Evolutionary conservation across 2,113 vertebrate species (phyloP).

Genomic region (Dinomys branickii): DNA sequence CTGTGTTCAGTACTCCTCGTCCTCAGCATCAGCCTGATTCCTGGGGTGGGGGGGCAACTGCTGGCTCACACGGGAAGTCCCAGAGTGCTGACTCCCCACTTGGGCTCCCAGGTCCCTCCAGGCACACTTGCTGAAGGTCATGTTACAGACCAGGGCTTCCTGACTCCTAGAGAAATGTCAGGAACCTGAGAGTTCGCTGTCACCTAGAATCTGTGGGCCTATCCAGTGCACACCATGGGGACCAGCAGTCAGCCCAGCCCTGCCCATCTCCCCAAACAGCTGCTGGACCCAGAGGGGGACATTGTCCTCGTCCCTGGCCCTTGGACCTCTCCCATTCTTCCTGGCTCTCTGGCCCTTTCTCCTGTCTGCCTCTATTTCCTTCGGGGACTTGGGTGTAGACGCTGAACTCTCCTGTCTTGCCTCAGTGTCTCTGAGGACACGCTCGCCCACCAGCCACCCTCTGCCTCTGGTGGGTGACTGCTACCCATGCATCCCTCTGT

Average conservation of each 20-base stretch:
- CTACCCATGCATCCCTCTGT: neutral
- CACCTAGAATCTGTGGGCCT: neutral
- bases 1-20: neutral
- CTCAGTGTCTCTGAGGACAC: neutral
- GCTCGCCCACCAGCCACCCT: neutral
- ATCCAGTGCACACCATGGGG: neutral
- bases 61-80: neutral
- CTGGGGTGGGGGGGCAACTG: neutral
- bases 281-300: neutral
- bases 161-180: neutral
- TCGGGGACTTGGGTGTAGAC: neutral
- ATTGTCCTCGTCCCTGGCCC: neutral
- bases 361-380: constrained; percentile 50
- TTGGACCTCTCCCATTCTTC: neutral
- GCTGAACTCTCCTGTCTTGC: neutral
- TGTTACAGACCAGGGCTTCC: neutral
- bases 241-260: neutral
- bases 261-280: constrained; percentile 17
- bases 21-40: neutral
- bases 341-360: neutral
- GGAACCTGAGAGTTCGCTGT: neutral
- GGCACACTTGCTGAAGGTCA: neutral
- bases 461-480: neutral
- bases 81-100: neutral
- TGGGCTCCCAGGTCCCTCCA: neutral